These are phyloP conservation scores for Eupithecia pulchellata DNA, from an alignment of 2,888 invertebrate species.

Conservation along the genomic window DNA sequence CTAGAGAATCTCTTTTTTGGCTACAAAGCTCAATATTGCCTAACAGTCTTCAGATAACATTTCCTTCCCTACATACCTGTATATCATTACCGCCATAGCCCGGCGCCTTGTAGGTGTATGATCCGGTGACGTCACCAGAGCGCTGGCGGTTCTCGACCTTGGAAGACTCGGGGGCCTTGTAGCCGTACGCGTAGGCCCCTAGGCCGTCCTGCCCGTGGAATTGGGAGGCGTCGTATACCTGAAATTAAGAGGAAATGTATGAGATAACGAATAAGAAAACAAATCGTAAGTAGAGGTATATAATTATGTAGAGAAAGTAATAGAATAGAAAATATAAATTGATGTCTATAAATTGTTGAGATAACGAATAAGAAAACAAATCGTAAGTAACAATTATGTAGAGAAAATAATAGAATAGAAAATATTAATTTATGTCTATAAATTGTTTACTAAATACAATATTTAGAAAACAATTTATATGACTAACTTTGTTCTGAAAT, in stretches of 20 bases:
- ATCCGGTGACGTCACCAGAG: conserved; percentile 88
- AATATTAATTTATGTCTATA: too few relatives aligned
- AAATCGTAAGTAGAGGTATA: background rate
- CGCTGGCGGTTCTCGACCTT: conserved; percentile 89
- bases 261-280: background rate
- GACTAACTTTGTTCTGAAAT: too few relatives aligned
- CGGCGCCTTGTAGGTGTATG: conserved; percentile 88
- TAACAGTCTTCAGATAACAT: too few relatives aligned
- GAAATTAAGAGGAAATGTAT: conserved; percentile 24
- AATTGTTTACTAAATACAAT: too few relatives aligned
- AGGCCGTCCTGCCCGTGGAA: conserved; percentile 90
- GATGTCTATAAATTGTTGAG: background rate
- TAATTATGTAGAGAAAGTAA: too few relatives aligned
- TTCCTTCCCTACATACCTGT: conserved; percentile 79
- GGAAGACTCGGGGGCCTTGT: conserved; percentile 89
- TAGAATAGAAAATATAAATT: too few relatives aligned
- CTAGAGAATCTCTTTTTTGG: too few relatives aligned
- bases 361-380: background rate
- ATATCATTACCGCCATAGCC: conserved; percentile 77
- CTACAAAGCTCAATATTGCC: too few relatives aligned
- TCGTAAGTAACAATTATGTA: too few relatives aligned
- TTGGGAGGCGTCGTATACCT: conserved; percentile 89
- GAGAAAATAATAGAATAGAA: too few relatives aligned
- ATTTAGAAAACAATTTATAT: too few relatives aligned
- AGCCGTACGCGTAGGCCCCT: conserved; percentile 90